Conservation (phyloP, 2,888 invertebrate genomes). For the Yponomeuta malinellus region DNA sequence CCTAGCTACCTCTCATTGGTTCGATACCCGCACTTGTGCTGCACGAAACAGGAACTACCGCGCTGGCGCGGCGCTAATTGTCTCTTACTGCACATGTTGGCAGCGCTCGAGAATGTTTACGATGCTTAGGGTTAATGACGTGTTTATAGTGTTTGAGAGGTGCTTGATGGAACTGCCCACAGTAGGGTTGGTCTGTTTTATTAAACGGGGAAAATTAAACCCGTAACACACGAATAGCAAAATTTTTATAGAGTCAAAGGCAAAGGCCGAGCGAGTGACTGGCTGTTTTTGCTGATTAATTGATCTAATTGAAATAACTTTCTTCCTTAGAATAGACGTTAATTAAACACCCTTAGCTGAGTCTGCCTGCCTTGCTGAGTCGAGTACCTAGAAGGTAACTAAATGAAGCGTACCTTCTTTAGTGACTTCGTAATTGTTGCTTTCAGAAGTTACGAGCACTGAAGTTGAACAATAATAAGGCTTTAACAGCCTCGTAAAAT, state of each 20-base stretch:
- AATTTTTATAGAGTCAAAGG: background rate
- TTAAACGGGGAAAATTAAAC: too few relatives aligned
- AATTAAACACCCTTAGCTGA: background rate
- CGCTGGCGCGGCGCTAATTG: too few relatives aligned
- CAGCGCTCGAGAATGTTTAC: background rate
- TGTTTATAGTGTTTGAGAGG: background rate
- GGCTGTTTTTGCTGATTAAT: background rate
- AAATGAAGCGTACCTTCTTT: slow-evolving; percentile 2
- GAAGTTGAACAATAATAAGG: slow-evolving; percentile 51
- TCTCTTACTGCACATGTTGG: background rate
- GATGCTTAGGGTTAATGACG: background rate
- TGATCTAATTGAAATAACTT: background rate
- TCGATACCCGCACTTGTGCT: too few relatives aligned
- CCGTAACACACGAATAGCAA: background rate
- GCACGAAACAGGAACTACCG: too few relatives aligned
- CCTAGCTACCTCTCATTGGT: too few relatives aligned
- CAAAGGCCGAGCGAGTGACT: background rate
- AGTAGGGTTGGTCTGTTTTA: background rate
- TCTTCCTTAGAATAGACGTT: background rate
- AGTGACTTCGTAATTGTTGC: slow-evolving; percentile 5
- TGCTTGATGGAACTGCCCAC: background rate
- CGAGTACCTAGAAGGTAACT: background rate
- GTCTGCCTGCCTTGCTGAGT: background rate
- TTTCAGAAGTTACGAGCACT: slow-evolving; percentile 32
- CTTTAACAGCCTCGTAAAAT: slow-evolving; percentile 49